A percentile compares a stretch with the other conserved stretches of the same genome.
Evolutionary conservation across 2,113 vertebrate genomes (phyloP).

Genomic region (Castor canadensis): DNA sequence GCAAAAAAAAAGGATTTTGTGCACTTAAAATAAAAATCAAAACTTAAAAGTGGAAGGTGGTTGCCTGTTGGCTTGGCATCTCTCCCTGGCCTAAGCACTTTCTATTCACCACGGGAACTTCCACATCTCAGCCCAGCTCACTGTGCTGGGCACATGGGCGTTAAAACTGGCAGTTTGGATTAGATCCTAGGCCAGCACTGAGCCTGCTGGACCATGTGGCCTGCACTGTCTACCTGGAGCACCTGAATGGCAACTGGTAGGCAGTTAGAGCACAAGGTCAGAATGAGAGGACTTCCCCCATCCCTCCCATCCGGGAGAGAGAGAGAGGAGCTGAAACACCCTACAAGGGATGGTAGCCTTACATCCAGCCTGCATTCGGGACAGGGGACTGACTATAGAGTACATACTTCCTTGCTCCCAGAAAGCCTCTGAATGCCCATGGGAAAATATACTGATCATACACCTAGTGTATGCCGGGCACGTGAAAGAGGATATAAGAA

Average conservation of each 20-base stretch:
- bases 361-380: background rate
- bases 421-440: background rate
- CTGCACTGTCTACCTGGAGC: background rate
- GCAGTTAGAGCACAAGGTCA: background rate
- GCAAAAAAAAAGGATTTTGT: conserved; percentile 23
- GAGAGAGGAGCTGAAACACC: background rate
- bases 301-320: background rate
- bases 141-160: background rate
- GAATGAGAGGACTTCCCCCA: background rate
- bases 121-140: conserved; percentile 11
- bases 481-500: background rate
- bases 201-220: conserved; percentile 10
- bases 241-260: conserved; percentile 11
- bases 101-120: background rate
- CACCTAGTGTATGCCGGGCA: background rate
- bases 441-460: background rate
- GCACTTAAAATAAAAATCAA: conserved; percentile 49
- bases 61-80: conserved; percentile 27
- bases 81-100: conserved; percentile 47
- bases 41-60: conserved; percentile 1
- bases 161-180: conserved; percentile 18
- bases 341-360: background rate
- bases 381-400: background rate
- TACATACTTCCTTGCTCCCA: background rate
- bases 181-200: conserved; percentile 36